A percentile compares a stretch with the other conserved stretches of the same genome.
Conservation (phyloP, 2,888 invertebrate genomes). For the Pristionchus japonicus region DNA sequence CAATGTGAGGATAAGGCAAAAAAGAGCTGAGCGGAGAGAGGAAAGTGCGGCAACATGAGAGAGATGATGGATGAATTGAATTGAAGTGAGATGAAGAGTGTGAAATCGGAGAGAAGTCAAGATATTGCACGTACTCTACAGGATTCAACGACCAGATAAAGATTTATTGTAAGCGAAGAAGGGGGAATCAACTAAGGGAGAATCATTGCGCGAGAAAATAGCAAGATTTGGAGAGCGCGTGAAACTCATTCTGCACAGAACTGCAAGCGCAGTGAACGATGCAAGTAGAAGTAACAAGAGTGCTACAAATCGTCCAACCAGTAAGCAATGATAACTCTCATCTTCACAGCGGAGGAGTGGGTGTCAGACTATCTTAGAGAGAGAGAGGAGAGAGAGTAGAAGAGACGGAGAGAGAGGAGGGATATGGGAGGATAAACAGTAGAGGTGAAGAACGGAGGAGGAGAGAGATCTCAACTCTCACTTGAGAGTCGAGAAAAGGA, state of each 20-base stretch:
- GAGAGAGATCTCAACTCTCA: slow-evolving; percentile 35
- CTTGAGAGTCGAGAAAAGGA: background rate
- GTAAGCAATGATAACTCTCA: slow-evolving; percentile 18
- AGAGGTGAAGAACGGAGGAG: slow-evolving; percentile 15
- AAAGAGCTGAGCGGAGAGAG: slow-evolving; percentile 43
- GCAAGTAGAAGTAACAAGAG: background rate
- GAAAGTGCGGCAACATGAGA: background rate
- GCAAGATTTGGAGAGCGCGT: background rate
- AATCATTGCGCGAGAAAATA: background rate
- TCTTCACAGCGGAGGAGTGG: background rate
- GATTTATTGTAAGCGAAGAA: background rate
- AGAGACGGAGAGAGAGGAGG: background rate
- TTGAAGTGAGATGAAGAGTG: background rate
- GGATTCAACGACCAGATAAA: no score
- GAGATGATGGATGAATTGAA: background rate
- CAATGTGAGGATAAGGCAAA: slow-evolving; percentile 41
- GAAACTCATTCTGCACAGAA: background rate
- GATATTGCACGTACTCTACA: background rate
- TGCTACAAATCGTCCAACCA: background rate
- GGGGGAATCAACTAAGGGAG: background rate
- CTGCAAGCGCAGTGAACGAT: background rate
- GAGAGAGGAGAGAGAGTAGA: background rate
- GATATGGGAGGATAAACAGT: slow-evolving; percentile 25
- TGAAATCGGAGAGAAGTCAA: background rate
- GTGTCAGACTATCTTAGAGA: slow-evolving; percentile 18